These are phyloP conservation scores for Nicator chloris DNA, from an alignment of 2,113 vertebrate genomes.

Conservation along the genomic window DNA sequence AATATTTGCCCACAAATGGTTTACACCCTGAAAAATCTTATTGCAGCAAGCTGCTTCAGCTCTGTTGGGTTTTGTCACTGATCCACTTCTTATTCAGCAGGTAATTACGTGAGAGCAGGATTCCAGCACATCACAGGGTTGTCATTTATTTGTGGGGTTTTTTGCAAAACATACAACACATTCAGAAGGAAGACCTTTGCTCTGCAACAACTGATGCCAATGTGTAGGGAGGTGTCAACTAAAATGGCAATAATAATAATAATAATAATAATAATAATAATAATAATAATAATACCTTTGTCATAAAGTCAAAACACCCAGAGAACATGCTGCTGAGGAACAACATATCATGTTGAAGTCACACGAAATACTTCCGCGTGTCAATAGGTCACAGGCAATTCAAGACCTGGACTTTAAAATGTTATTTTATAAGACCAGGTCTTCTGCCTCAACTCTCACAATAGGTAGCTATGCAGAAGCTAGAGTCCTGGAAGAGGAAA, in stretches of 20 bases:
- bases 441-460: neutral
- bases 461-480: neutral
- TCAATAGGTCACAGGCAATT: neutral
- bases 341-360: neutral
- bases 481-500: neutral
- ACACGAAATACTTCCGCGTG: neutral
- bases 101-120: neutral
- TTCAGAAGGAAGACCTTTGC: neutral
- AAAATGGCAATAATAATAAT: neutral
- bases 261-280: too few relatives aligned
- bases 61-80: neutral
- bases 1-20: neutral
- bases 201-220: neutral
- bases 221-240: neutral
- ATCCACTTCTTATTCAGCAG: slow-evolving; percentile 10
- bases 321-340: neutral
- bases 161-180: neutral
- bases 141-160: neutral
- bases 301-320: neutral
- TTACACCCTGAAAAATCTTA: slow-evolving; percentile 4
- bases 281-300: neutral
- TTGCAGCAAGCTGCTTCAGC: neutral
- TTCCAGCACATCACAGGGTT: neutral
- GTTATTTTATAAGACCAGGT: neutral
- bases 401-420: neutral